Evolutionary conservation across 1,140 invertebrate species (phyloP).

Genomic region (Limonius californicus): DNA sequence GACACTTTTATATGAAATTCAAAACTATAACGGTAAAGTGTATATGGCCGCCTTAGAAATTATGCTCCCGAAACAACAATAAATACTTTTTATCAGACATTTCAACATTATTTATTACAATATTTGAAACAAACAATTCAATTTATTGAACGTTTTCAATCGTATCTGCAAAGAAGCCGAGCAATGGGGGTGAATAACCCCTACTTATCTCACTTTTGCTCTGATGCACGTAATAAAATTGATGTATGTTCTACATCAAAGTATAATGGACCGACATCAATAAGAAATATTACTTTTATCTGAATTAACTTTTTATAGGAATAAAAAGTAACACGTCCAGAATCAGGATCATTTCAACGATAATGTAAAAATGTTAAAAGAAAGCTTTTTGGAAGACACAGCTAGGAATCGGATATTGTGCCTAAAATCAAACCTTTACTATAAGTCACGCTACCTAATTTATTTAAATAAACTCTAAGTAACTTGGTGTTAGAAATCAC

Average conservation of each 20-base stretch:
- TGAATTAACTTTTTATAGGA: not conserved
- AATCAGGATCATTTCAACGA: too few species aligned
- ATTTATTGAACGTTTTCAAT: constrained; percentile 5
- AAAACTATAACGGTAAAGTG: constrained; percentile 4
- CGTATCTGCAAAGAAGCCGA: not conserved
- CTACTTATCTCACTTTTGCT: constrained; percentile 10
- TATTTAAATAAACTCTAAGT: too few species aligned
- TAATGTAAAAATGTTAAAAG: too few species aligned
- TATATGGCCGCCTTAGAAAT: not conserved
- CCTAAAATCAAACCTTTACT: too few species aligned
- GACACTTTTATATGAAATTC: constrained; percentile 8
- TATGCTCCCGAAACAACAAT: not conserved
- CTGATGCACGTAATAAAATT: constrained; percentile 10
- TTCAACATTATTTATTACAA: not conserved
- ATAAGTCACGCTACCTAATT: too few species aligned
- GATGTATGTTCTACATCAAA: constrained; percentile 7
- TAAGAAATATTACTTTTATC: constrained; percentile 1
- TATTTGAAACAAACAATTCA: constrained; percentile 10
- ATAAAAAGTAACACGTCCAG: not conserved
- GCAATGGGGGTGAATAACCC: constrained; percentile 5
- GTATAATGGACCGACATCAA: constrained; percentile 1
- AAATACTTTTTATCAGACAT: constrained; percentile 12
- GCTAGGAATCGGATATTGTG: too few species aligned
- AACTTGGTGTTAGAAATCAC: too few species aligned
- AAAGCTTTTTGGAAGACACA: too few species aligned